Conservation (phyloP, 1,140 invertebrate species). For the Cryptotermes secundus region DNA sequence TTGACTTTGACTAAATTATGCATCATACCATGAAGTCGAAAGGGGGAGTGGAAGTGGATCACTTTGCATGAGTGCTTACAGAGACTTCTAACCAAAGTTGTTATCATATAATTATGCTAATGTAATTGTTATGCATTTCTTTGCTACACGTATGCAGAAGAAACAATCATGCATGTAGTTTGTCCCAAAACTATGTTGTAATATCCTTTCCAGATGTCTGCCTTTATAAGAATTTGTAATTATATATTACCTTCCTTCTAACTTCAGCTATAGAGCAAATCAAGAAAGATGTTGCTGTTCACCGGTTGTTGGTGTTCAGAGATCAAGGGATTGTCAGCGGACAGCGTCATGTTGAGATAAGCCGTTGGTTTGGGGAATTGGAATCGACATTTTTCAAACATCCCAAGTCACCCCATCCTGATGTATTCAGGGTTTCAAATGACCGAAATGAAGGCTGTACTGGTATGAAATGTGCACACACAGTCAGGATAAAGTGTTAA, state of each 20-base stretch:
- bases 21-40: too few species aligned
- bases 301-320: conserved; percentile 51
- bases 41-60: too few species aligned
- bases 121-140: too few species aligned
- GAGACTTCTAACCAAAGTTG: too few species aligned
- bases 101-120: too few species aligned
- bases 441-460: conserved; percentile 51
- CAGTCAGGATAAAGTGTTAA: neutral
- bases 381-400: conserved; percentile 56
- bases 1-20: too few species aligned
- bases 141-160: too few species aligned
- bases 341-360: conserved; percentile 52
- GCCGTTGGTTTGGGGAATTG: conserved; percentile 53
- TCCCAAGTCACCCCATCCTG: conserved; percentile 51
- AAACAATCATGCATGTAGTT: too few species aligned
- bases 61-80: too few species aligned
- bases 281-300: conserved; percentile 48
- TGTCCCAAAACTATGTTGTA: too few species aligned
- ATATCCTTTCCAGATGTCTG: too few species aligned
- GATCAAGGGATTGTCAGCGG: conserved; percentile 50
- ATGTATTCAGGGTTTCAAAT: conserved; percentile 55
- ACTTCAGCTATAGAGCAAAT: conserved; percentile 48
- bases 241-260: neutral
- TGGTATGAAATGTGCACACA: conserved; percentile 37
- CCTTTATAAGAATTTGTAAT: neutral